Conservation (phyloP, 2,113 vertebrate genomes). For the Sus scrofa region DNA sequence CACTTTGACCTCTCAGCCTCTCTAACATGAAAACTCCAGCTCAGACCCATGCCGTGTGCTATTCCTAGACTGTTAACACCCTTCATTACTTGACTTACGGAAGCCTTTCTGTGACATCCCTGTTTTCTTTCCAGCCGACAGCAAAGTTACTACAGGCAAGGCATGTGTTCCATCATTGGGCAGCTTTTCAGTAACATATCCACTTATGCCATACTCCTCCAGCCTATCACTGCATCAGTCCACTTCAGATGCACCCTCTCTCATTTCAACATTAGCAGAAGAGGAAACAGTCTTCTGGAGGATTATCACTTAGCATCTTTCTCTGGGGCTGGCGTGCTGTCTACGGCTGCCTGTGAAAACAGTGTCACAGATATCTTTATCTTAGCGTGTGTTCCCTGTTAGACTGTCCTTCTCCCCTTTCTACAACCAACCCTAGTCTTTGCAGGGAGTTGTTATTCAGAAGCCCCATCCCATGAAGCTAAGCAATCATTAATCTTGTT, state of each 20-base stretch:
- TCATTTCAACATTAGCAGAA: neutral
- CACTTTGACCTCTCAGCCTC: neutral
- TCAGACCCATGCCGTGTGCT: neutral
- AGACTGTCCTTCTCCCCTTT: neutral
- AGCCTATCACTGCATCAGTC: neutral
- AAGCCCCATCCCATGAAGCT: neutral
- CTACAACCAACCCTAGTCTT: too few species aligned
- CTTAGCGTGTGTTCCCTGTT: neutral
- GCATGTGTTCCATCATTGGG: neutral
- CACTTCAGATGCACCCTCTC: neutral
- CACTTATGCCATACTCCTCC: neutral
- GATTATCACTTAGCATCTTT: neutral
- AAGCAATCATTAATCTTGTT: neutral
- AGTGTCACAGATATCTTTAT: neutral
- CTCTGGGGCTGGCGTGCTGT: neutral
- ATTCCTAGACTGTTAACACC: neutral
- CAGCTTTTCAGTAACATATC: neutral
- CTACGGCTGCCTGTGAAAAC: neutral
- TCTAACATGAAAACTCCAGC: neutral
- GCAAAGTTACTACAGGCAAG: neutral
- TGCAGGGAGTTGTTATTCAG: neutral
- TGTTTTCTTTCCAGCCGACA: neutral
- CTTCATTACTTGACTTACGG: neutral
- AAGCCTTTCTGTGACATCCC: neutral
- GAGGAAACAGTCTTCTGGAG: neutral